Evolutionary conservation across 1,140 invertebrate species (phyloP), one percentile per base, ranked within the genome.

Genomic region (Drosophila kepulauana): DNA sequence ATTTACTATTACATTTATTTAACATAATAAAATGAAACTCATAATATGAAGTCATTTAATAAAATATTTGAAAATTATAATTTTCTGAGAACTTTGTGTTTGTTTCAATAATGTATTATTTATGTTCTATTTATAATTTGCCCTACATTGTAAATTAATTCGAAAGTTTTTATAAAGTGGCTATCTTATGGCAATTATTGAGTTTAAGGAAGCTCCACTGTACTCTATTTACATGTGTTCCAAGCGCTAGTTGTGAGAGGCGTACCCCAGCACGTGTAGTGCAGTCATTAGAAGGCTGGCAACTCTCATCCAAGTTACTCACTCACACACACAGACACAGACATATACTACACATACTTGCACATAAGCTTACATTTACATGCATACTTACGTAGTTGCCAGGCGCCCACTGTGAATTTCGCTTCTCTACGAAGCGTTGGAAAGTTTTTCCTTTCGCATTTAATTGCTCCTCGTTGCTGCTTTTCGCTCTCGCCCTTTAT

Each of bases 391-490:
- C 48, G 35, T 48, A 68, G 65, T 70, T 72, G 70, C 64, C 59
- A 62, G 49, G 56, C 58, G 74, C 61, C 35, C 79, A 77, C 79
- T 82, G 68, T 45, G 71, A 57, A 68, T 86, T 25, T 67, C 38
- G 62, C 45, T 67, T 71, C 62, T 65, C 82, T 71, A 54, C 43
- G 68, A 75, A 68, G 81, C 71, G 79, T 45, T 74, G 65, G 43
- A 74, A 79, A 87, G 70, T 85, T 87, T 86, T 82, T 76, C 79
- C 67, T 76, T 79, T 73, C 66, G 72, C 79, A 72, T 87, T 87
- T 87, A 87, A 87, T 87, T 87, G 82, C 79, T 70, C 49, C 25
- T 67, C 61, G 51, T 66, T 69, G 25, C 33, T 43, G 45, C n/a
- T 43, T 25, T 56, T 58, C 15, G 16, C 41, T 35, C 25, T 13